A percentile compares a stretch with the other conserved stretches of the same genome.
Conservation (phyloP, 2,888 invertebrate genomes). For the Thecophora atra region DNA sequence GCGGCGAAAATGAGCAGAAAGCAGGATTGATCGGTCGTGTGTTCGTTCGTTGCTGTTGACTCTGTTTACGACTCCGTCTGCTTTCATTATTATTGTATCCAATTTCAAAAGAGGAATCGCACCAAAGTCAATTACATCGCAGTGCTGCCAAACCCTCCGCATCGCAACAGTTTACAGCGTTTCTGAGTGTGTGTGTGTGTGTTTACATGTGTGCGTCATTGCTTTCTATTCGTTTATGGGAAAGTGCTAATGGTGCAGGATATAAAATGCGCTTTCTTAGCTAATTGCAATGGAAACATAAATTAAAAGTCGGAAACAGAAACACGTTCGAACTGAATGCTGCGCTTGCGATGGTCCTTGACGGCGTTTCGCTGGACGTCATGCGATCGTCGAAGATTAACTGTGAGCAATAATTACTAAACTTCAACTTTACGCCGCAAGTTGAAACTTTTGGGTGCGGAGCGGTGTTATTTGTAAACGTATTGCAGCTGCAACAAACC, state of each 20-base stretch:
- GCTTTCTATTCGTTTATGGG: neutral
- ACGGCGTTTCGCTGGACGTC: slow-evolving; percentile 33
- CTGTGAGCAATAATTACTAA: slow-evolving; percentile 59
- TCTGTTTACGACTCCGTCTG: slow-evolving; percentile 1
- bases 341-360: slow-evolving; percentile 13
- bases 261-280: slow-evolving; percentile 46
- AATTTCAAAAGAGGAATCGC: slow-evolving; percentile 42
- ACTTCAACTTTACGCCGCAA: neutral
- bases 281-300: slow-evolving; percentile 66
- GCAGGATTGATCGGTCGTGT: neutral
- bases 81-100: slow-evolving; percentile 42
- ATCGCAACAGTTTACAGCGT: neutral
- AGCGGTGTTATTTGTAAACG: slow-evolving; percentile 28
- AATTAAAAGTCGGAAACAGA: slow-evolving; percentile 64
- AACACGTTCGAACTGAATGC: slow-evolving; percentile 40
- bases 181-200: neutral
- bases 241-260: slow-evolving; percentile 34
- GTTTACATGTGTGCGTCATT: neutral
- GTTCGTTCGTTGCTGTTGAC: slow-evolving; percentile 8
- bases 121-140: slow-evolving; percentile 42
- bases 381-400: slow-evolving; percentile 59
- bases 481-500: slow-evolving; percentile 39
- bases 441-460: slow-evolving; percentile 28
- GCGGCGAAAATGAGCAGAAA: neutral
- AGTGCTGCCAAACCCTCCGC: slow-evolving; percentile 11